Evolutionary conservation across 2,113 vertebrate genomes (phyloP).

Genomic region (Cavia porcellus): DNA sequence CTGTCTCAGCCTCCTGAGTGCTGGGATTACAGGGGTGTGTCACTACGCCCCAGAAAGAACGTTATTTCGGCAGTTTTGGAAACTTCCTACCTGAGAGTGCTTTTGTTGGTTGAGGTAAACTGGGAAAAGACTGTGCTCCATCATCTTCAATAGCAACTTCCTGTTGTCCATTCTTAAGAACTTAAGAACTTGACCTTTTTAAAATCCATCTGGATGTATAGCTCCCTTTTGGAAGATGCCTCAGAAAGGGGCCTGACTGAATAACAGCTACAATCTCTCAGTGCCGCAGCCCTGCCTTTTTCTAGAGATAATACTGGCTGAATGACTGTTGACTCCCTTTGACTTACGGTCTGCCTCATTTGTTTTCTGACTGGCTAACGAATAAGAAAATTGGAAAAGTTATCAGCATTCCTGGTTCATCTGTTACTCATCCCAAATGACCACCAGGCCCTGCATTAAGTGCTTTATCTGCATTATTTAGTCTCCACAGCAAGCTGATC

Average conservation of each 20-base stretch:
- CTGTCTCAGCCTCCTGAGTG: background rate
- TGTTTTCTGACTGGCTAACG: conserved; percentile 1
- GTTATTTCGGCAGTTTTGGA: background rate
- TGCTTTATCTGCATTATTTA: background rate
- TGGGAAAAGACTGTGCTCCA: background rate
- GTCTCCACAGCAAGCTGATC: background rate
- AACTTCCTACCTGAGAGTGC: background rate
- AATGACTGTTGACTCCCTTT: background rate
- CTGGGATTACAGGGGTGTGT: background rate
- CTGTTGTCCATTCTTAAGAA: background rate
- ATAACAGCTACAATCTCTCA: background rate
- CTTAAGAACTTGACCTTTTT: background rate
- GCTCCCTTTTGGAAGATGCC: background rate
- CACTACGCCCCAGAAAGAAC: background rate
- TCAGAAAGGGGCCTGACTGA: background rate
- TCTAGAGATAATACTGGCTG: background rate
- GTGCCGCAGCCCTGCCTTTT: background rate
- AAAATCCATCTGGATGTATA: background rate
- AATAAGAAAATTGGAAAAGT: background rate
- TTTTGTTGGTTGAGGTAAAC: background rate
- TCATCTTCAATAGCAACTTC: background rate
- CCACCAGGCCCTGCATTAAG: background rate
- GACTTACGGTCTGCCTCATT: background rate
- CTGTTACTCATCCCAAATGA: background rate
- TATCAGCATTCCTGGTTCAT: background rate